Percentiles rank a stretch among this genome's conserved stretches.
These are phyloP conservation scores for Aspidoscelis tigris DNA, from an alignment of 2,113 vertebrate genomes.

Conservation along the genomic window DNA sequence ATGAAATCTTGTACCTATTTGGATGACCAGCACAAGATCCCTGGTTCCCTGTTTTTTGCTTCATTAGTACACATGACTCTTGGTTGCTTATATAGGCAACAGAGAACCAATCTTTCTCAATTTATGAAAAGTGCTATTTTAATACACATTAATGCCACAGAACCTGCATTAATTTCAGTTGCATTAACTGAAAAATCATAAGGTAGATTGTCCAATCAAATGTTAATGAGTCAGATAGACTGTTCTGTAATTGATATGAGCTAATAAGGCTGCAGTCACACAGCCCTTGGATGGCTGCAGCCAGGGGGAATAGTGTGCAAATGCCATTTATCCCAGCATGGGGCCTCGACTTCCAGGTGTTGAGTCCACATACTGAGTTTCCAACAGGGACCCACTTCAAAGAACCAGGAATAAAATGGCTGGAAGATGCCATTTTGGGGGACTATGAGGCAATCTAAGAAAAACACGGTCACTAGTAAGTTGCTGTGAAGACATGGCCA, in stretches of 20 bases:
- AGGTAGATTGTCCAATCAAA: background rate
- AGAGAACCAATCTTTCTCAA: conserved; percentile 10
- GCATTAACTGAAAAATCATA: background rate
- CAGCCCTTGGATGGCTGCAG: too few relatives aligned
- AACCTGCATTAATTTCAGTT: background rate
- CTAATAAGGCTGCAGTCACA: background rate
- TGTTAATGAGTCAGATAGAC: background rate
- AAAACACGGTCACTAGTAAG: too few relatives aligned
- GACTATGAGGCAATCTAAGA: too few relatives aligned
- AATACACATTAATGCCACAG: background rate
- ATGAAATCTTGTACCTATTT: conserved; percentile 29
- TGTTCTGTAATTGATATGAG: conserved; percentile 2
- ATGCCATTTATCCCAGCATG: too few relatives aligned
- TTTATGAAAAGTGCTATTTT: conserved; percentile 22
- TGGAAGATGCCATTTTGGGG: too few relatives aligned
- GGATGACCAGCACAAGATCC: conserved; percentile 25
- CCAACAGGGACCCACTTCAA: too few relatives aligned
- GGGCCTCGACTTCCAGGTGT: too few relatives aligned
- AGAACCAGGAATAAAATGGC: too few relatives aligned
- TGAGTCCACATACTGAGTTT: too few relatives aligned
- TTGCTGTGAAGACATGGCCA: too few relatives aligned
- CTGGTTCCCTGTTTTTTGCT: background rate
- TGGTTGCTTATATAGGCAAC: conserved; percentile 34
- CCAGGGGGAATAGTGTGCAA: too few relatives aligned
- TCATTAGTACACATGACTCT: conserved; percentile 24